Conservation (phyloP, 2,797 vertebrate species). For the Silurus aristotelis region DNA sequence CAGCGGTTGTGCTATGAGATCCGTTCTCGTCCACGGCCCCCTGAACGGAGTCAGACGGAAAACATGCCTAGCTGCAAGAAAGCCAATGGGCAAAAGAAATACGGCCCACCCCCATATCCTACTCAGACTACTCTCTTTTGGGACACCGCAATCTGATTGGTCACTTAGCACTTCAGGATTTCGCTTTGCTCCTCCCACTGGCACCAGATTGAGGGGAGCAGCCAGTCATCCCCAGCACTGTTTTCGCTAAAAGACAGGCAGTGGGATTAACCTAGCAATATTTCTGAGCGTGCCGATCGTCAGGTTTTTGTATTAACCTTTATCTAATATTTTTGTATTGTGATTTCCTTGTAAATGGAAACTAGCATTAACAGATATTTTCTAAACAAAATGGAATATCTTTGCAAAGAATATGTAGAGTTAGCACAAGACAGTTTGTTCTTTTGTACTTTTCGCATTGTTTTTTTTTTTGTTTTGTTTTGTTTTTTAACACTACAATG, state of each 20-base stretch:
- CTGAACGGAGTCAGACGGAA: conserved; percentile 90
- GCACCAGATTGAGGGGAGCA: conserved; percentile 55
- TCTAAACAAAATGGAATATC: conserved; percentile 77
- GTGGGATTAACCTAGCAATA: conserved; percentile 80
- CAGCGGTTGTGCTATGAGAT: conserved; percentile 96
- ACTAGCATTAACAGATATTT: conserved; percentile 83
- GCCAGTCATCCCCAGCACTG: conserved; percentile 53
- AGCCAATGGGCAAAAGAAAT: conserved; percentile 86
- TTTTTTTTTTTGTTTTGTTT: conserved; percentile 63
- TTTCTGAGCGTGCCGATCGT: conserved; percentile 79
- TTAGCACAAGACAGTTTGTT: conserved; percentile 73
- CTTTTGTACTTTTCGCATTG: conserved; percentile 57
- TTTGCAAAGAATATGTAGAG: conserved; percentile 75
- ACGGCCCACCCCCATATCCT: conserved; percentile 92
- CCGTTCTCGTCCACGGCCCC: conserved; percentile 86
- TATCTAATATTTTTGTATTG: conserved; percentile 86
- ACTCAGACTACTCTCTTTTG: conserved; percentile 96
- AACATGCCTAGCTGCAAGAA: conserved; percentile 89
- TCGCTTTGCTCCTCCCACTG: conserved; percentile 53
- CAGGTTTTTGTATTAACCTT: conserved; percentile 80
- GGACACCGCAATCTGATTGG: conserved; percentile 94
- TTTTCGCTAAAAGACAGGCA: conserved; percentile 72
- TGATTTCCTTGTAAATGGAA: conserved; percentile 79
- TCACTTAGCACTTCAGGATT: conserved; percentile 54
- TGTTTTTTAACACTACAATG: conserved; percentile 70